Evolutionary conservation across 2,888 invertebrate genomes (phyloP).

Genomic region (Danaus chrysippus): DNA sequence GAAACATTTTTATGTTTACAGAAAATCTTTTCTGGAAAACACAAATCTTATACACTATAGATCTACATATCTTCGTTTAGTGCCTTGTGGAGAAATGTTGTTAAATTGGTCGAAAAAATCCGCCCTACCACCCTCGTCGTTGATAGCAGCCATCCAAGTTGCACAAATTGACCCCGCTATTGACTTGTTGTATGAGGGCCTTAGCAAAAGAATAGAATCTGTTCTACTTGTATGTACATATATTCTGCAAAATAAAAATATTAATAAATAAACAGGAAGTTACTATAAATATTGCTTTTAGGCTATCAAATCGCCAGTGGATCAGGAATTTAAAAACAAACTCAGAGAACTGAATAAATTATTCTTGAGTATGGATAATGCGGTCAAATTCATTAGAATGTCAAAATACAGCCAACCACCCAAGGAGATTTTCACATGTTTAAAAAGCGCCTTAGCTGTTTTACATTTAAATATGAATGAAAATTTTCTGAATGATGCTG

Average conservation of each 20-base stretch:
- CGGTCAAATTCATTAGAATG: constrained; percentile 58
- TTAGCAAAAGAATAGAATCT: constrained; percentile 43
- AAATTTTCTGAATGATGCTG: constrained; percentile 67
- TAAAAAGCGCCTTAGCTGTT: constrained; percentile 76
- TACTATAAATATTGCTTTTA: constrained; percentile 26
- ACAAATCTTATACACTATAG: constrained; percentile 47
- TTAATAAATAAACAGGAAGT: neutral
- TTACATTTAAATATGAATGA: constrained; percentile 80
- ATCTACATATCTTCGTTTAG: constrained; percentile 57
- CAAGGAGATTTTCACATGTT: constrained; percentile 59
- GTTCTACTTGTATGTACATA: constrained; percentile 47
- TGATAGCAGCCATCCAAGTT: constrained; percentile 51
- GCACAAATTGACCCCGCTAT: constrained; percentile 62
- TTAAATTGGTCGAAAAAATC: constrained; percentile 57
- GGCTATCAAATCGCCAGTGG: constrained; percentile 52
- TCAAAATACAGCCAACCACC: constrained; percentile 46
- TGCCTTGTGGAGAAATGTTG: constrained; percentile 45
- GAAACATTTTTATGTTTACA: constrained; percentile 34
- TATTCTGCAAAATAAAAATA: neutral
- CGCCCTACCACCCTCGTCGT: constrained; percentile 53
- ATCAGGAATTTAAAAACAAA: constrained; percentile 66
- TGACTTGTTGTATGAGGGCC: constrained; percentile 54
- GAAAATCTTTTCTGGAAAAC: constrained; percentile 52
- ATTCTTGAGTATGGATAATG: constrained; percentile 58
- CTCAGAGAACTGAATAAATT: constrained; percentile 58